Evolutionary conservation across 53 echinoderm and acorn worm species (phyloP), one percentile per base, ranked within the genome.

Genomic region (Pentamera pediparva): DNA sequence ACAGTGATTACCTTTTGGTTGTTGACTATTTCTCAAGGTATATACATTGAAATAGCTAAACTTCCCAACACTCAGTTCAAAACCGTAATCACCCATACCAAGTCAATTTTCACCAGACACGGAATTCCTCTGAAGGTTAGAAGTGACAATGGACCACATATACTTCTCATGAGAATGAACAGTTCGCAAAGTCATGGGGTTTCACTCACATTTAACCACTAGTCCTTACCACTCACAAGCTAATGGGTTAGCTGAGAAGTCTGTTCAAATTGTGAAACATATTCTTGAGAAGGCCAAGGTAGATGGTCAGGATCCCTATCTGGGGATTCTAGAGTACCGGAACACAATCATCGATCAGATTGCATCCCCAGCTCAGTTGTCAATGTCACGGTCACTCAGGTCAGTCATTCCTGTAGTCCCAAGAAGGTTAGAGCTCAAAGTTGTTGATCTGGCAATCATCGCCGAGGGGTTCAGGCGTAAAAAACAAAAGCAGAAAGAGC

Each of bases 11-110:
- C 37, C 75, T 83, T 1, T n/a, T 80, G 3, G 62, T 76, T 12
- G 65, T 88, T 13, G 84, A 88, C 63, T 89, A 81, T 39, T 84
- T 65, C 73, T 89, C 81, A 6, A 25, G 81, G 19, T 84, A 50
- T 32, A 75, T 75, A 77, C 77, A 1, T 39, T 24, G n/a, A n/a
- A n/a, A n/a, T n/a, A n/a, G n/a, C n/a, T n/a, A n/a, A n/a, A n/a
- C n/a, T n/a, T n/a, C n/a, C 8, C 27, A 45, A 25, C 50, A 48
- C 32, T 43, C 21, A 30, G 38, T 31, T 37, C 64, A 75, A 30
- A n/a, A n/a, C n/a, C n/a, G n/a, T n/a, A n/a, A n/a, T n/a, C n/a
- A n/a, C n/a, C n/a, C 73, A 78, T 25, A 38, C 67, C 39, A 78
- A 78, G 37, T 71, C 78, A 6, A 74, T 59, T 4, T 77, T 84